Conservation (phyloP, 2,888 invertebrate genomes). For the Aphidoletes aphidimyza region DNA sequence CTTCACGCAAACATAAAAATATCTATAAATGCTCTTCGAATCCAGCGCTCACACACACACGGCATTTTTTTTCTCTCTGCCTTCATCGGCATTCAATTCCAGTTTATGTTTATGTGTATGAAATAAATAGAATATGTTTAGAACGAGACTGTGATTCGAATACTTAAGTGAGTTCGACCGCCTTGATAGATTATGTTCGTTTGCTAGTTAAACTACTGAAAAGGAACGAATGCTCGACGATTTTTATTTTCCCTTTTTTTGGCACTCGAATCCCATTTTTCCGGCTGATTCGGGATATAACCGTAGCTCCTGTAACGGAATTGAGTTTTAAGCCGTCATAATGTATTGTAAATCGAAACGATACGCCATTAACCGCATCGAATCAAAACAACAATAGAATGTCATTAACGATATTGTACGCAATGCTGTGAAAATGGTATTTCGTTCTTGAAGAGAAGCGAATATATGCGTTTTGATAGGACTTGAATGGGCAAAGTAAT, state of each 20-base stretch:
- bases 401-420: conserved; percentile 34
- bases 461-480: background rate
- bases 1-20: conserved; percentile 49
- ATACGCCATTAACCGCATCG: conserved; percentile 44
- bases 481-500: background rate
- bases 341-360: conserved; percentile 49
- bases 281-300: background rate
- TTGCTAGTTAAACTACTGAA: conserved; percentile 8
- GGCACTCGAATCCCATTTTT: background rate
- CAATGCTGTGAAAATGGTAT: conserved; percentile 12
- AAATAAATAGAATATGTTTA: conserved; percentile 51
- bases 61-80: background rate
- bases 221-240: background rate
- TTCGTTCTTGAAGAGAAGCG: background rate
- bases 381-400: conserved; percentile 18
- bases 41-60: background rate
- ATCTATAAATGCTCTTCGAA: conserved; percentile 40
- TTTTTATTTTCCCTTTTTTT: background rate
- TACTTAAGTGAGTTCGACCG: background rate
- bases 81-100: conserved; percentile 33
- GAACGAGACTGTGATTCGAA: conserved; percentile 44
- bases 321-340: conserved; percentile 45
- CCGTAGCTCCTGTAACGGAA: background rate
- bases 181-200: conserved; percentile 33
- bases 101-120: conserved; percentile 49